Evolutionary conservation across 2,888 invertebrate genomes (phyloP).

Genomic region (Beris morrisii): DNA sequence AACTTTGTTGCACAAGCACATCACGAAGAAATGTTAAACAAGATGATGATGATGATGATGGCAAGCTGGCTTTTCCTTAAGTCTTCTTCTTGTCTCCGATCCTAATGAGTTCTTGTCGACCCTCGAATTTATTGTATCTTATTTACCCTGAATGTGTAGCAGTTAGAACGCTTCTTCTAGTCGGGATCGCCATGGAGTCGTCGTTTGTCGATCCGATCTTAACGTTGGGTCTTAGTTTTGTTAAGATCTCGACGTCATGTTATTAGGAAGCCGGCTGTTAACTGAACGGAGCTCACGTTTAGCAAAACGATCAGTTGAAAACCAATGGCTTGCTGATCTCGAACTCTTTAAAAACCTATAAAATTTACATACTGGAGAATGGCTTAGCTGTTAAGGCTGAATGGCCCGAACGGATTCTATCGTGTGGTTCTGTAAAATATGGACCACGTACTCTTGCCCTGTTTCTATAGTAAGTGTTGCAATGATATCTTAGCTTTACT

Average conservation of each 20-base stretch:
- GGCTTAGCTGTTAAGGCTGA: conserved; percentile 12
- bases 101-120: conserved; percentile 31
- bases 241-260: conserved; percentile 29
- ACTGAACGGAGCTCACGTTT: conserved; percentile 30
- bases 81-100: conserved; percentile 16
- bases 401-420: conserved; percentile 24
- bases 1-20: conserved; percentile 28
- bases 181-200: background rate
- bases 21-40: conserved; percentile 27
- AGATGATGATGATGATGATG: too few species aligned
- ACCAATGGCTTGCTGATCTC: conserved; percentile 2
- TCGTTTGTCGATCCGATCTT: conserved; percentile 13
- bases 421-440: conserved; percentile 28
- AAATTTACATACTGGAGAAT: conserved; percentile 29
- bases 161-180: background rate
- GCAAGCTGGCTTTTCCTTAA: conserved; percentile 1
- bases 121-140: conserved; percentile 13
- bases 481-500: conserved; percentile 20
- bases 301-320: conserved; percentile 15
- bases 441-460: conserved; percentile 23
- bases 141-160: background rate
- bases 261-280: conserved; percentile 27
- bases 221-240: conserved; percentile 5
- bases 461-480: conserved; percentile 18
- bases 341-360: conserved; percentile 8